Evolutionary conservation across 2,888 invertebrate genomes (phyloP), one percentile per base, ranked within the genome.

Genomic region (Chrysodeixis includens): DNA sequence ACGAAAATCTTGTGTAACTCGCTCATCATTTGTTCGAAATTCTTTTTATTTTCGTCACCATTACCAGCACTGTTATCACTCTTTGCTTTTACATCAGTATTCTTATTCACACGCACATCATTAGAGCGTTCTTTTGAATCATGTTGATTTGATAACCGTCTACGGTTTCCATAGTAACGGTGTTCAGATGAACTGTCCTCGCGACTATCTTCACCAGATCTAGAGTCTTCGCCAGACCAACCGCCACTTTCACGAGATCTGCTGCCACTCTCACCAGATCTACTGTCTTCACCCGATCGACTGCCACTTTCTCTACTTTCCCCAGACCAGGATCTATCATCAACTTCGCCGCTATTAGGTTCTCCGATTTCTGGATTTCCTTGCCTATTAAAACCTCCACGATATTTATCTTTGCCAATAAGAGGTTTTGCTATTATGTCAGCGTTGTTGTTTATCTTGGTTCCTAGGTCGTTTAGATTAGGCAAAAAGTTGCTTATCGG

Each of bases 1-100:
- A 65, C 56, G 52, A 77, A 70, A 16, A 77, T 56, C 5, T 80
- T 51, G 5, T 78, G 69, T 51, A 79, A 51, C 46, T 69, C 35
- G 14, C 58, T 54, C 8, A 80, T 5, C 44, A 80, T 69, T 26
- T 67, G 49, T 26, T 30, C 32, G 14, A 75, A 59, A 40, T 64
- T 61, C 12, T 72, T 64, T 35, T 56, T 59, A 10, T 56, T 61
- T 14, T 54, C 26, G 12, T 40, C 12, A 1, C 46, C 20, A 10
- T 72, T 16, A n/a, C 26, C 26, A n/a, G 6, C 30, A 6, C 30
- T 14, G 0, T 2, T 30, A 6, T 30, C 16, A 54, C 16, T 30
- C 16, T 30, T n/a, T 16, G 1, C 35, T 20, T 18, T 55, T 2
- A 1, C 49, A 0, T 0, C 14, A 1, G 53, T 9, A 10, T 55